These are phyloP conservation scores for Mormyrops attenuatus DNA, from an alignment of 2,797 vertebrate species.

Conservation along the genomic window DNA sequence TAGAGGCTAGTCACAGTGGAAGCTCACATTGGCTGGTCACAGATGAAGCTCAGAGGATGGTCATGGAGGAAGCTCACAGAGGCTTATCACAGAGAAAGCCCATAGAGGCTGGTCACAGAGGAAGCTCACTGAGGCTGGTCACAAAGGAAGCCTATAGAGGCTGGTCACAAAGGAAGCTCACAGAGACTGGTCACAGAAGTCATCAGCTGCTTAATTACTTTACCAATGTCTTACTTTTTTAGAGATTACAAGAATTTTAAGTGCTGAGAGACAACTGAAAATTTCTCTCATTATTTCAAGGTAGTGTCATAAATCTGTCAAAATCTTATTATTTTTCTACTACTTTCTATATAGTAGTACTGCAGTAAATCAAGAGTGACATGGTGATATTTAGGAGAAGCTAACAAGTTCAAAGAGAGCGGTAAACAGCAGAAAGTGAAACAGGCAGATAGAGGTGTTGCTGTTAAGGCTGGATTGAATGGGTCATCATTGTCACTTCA, in stretches of 20 bases:
- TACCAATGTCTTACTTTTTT: neutral
- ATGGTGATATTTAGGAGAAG: neutral
- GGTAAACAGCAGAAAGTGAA: neutral
- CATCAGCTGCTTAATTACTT: neutral
- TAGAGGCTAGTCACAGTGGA: neutral
- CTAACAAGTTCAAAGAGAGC: neutral
- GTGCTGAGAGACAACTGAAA: neutral
- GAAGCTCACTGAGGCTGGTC: neutral
- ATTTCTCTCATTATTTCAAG: neutral
- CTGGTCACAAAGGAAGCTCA: too few species aligned
- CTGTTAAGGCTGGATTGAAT: neutral
- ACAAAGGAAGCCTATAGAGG: neutral
- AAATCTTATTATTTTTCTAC: neutral
- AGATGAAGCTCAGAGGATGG: too few species aligned
- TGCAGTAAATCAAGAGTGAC: neutral
- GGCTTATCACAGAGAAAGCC: neutral
- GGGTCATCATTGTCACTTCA: constrained; percentile 2
- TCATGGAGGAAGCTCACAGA: neutral
- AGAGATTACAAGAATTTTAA: neutral
- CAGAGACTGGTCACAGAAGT: neutral
- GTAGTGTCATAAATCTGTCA: neutral
- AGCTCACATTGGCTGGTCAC: neutral
- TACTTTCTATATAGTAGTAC: neutral
- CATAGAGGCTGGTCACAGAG: neutral
- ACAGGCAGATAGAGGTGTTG: neutral